phyloP scores from a whole-genome alignment of 2,113 vertebrate genomes.

The Falco punctatus region DNA sequence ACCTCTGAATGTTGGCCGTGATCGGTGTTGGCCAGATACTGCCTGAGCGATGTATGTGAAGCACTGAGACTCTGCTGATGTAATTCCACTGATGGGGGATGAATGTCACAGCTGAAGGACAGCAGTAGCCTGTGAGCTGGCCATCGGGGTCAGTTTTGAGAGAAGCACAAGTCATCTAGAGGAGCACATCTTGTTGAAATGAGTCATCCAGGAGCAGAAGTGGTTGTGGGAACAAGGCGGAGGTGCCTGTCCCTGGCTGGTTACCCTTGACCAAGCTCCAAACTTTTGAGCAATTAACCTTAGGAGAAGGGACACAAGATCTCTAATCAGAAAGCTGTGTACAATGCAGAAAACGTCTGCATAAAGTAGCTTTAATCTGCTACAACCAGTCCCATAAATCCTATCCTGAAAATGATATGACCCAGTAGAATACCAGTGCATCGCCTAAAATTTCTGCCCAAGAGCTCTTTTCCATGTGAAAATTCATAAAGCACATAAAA shows the following conservation, averaged over 20 bases:
- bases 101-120: not conserved
- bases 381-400: not conserved
- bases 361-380: not conserved
- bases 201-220: not conserved
- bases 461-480: not conserved
- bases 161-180: not conserved
- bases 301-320: not conserved
- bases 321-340: not conserved
- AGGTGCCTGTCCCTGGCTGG: not conserved
- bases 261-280: not conserved
- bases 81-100: not conserved
- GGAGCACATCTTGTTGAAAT: not conserved
- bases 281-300: not conserved
- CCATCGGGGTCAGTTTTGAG: not conserved
- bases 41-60: not conserved
- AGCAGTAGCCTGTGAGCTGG: not conserved
- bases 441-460: not conserved
- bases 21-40: fast-evolving
- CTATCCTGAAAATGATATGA: not conserved
- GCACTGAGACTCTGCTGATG: not conserved
- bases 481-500: not conserved
- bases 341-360: not conserved
- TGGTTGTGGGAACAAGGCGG: not conserved
- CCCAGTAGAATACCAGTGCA: not conserved
- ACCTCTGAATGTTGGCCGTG: not conserved